Conservation (phyloP, 2,888 invertebrate species). For the Polyommatus iphigenia region DNA sequence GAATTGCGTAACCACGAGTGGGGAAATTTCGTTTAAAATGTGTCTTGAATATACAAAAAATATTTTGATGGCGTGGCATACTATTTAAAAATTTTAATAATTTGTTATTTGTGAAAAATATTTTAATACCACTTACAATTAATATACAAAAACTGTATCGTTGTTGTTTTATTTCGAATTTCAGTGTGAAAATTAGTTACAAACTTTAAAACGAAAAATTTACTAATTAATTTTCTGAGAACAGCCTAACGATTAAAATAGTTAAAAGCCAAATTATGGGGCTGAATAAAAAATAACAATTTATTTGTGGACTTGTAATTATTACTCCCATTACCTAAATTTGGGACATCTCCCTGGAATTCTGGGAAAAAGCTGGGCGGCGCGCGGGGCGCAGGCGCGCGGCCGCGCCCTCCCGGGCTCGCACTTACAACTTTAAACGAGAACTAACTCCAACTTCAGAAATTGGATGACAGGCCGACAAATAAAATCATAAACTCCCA, state of each 20-base stretch:
- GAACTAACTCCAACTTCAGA: constrained; percentile 43
- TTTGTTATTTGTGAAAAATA: too few relatives aligned
- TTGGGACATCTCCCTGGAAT: constrained; percentile 52
- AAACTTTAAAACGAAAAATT: background rate
- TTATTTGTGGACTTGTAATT: background rate
- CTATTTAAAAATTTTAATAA: too few relatives aligned
- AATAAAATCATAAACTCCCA: constrained; percentile 29
- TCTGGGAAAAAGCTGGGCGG: constrained; percentile 49
- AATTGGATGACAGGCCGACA: constrained; percentile 40
- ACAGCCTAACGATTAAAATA: background rate
- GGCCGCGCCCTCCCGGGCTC: constrained; percentile 69
- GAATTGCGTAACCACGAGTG: constrained; percentile 47
- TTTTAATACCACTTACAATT: too few relatives aligned
- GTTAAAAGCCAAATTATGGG: background rate
- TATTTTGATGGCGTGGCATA: too few relatives aligned
- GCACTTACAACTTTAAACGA: constrained; percentile 56
- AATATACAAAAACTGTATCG: background rate
- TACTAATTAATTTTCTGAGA: background rate
- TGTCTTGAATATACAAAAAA: background rate
- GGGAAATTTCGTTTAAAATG: background rate
- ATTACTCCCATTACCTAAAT: constrained; percentile 11
- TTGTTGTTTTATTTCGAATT: too few relatives aligned
- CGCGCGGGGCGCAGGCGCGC: constrained; percentile 58
- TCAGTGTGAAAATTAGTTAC: background rate
- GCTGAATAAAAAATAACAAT: background rate